A percentile compares a stretch with the other conserved stretches of the same genome.
phyloP scores from a whole-genome alignment of 2,113 vertebrate genomes.

The Lucifuga dentata region DNA sequence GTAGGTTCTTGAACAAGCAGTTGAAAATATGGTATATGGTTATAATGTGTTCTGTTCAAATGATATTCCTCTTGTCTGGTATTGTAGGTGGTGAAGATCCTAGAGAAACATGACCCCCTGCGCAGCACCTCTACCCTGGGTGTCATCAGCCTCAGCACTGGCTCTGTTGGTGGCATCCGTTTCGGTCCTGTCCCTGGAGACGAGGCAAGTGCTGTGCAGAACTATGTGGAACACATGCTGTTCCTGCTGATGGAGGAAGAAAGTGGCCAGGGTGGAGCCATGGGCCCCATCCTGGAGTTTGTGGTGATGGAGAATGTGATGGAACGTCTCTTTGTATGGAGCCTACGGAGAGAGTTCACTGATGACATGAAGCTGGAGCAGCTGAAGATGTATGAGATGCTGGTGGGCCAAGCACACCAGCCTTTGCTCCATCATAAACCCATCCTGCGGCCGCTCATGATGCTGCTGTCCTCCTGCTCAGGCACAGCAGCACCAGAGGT shows the following conservation, averaged over 20 bases:
- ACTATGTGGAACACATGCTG: conserved; percentile 98
- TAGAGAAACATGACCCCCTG: conserved; percentile 95
- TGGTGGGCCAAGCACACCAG: conserved; percentile 92
- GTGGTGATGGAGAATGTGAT: conserved; percentile 98
- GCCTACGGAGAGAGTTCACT: conserved; percentile 92
- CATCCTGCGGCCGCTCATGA: conserved; percentile 94
- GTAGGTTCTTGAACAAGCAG: neutral
- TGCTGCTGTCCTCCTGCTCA: conserved; percentile 95
- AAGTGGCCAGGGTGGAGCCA: conserved; percentile 87
- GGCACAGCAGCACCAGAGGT: conserved; percentile 76
- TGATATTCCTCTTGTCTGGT: neutral
- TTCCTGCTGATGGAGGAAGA: conserved; percentile 94
- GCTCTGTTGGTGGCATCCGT: conserved; percentile 56
- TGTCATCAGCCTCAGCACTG: conserved; percentile 50
- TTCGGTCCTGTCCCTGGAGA: conserved; percentile 89
- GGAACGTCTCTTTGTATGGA: conserved; percentile 99
- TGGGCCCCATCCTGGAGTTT: conserved; percentile 99
- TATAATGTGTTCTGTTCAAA: neutral
- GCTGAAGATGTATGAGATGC: conserved; percentile 96
- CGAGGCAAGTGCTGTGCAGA: conserved; percentile 95
- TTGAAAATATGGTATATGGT: neutral
- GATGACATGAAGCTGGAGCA: conserved; percentile 97
- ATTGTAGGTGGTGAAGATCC: conserved; percentile 93
- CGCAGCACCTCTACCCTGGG: conserved; percentile 61
- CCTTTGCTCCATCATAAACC: conserved; percentile 97